These are phyloP conservation scores for Dasypus novemcinctus DNA, from an alignment of 2,113 vertebrate species.

Conservation along the genomic window DNA sequence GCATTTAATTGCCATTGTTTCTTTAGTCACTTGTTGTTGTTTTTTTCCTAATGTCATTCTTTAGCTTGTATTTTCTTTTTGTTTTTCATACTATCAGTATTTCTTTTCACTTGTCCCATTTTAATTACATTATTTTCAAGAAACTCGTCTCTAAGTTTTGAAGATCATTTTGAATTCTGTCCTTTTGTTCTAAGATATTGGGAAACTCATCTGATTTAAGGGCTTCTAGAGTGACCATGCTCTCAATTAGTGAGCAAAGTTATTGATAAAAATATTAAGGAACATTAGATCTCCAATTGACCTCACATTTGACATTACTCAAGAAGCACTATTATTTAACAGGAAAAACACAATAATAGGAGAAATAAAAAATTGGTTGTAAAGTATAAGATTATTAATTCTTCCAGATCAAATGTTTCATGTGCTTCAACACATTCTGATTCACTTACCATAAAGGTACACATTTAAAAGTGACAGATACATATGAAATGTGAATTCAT, in stretches of 20 bases:
- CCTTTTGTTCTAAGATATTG: neutral
- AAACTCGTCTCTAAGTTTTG: neutral
- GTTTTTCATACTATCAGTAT: neutral
- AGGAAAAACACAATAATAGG: neutral
- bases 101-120: neutral
- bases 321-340: neutral
- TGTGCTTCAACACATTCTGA: neutral
- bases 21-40: no score
- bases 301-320: neutral
- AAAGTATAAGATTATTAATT: neutral
- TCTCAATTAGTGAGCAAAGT: neutral
- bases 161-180: neutral
- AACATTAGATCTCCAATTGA: neutral
- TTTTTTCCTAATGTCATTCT: neutral
- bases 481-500: neutral
- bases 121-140: neutral
- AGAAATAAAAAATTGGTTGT: neutral
- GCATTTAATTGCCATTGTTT: no score
- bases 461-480: neutral
- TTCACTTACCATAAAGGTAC: neutral
- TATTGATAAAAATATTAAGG: neutral
- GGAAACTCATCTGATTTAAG: neutral
- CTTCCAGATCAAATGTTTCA: neutral
- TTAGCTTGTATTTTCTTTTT: neutral
- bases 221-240: neutral